Conservation (phyloP, 2,888 invertebrate species). For the Helobdella robusta region DNA sequence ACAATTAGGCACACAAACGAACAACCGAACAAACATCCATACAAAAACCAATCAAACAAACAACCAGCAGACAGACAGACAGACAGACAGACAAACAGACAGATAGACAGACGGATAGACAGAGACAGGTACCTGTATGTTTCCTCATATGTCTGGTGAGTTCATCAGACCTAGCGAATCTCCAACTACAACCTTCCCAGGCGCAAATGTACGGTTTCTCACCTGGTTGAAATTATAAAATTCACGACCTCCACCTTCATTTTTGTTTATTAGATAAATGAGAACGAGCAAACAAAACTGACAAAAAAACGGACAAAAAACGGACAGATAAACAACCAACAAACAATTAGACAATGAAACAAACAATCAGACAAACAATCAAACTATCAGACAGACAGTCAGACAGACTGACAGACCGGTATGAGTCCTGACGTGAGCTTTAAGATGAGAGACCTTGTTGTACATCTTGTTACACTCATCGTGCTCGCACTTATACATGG, state of each 20-base stretch:
- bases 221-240: neutral
- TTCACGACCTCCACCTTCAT: neutral
- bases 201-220: constrained; percentile 22
- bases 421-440: constrained; percentile 20
- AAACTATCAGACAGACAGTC: neutral
- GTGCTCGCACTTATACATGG: constrained; percentile 14
- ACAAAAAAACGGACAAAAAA: too few relatives aligned
- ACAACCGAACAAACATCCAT: too few relatives aligned
- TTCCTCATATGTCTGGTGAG: constrained; percentile 21
- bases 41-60: too few relatives aligned
- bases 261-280: neutral
- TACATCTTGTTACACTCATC: constrained; percentile 17
- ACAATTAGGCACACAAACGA: too few relatives aligned
- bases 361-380: too few relatives aligned
- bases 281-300: too few relatives aligned
- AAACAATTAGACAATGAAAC: too few relatives aligned
- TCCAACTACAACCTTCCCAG: constrained; percentile 23
- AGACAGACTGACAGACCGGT: constrained; percentile 5
- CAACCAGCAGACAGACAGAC: too few relatives aligned
- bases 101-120: too few relatives aligned
- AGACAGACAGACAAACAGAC: too few relatives aligned
- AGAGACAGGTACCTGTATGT: too few relatives aligned
- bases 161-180: constrained; percentile 20
- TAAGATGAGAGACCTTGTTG: constrained; percentile 18
- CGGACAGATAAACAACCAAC: too few relatives aligned